These are phyloP conservation scores for Forbesichthys papilliferus DNA, from an alignment of 2,113 vertebrate genomes.

Conservation along the genomic window DNA sequence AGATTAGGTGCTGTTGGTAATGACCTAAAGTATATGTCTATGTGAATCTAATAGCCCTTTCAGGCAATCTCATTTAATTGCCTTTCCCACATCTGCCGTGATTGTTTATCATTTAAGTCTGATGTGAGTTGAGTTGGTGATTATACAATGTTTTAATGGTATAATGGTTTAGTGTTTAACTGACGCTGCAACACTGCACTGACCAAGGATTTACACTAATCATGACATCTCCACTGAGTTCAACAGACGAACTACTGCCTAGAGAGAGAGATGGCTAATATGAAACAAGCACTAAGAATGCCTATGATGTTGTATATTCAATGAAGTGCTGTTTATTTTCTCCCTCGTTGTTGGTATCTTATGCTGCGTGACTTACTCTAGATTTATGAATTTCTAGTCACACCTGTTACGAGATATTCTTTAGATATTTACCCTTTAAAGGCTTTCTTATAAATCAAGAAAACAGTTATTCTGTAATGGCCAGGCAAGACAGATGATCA, in stretches of 20 bases:
- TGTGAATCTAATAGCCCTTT: constrained; percentile 51
- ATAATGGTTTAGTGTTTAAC: constrained; percentile 28
- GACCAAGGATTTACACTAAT: constrained; percentile 46
- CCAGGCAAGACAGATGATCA: not conserved
- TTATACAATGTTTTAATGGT: constrained; percentile 33
- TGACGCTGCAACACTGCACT: constrained; percentile 22
- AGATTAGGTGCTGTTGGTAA: constrained; percentile 36
- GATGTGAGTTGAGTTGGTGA: constrained; percentile 30
- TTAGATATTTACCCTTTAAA: constrained; percentile 1
- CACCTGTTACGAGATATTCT: not conserved
- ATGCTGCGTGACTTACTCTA: not conserved
- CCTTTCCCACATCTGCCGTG: constrained; percentile 34
- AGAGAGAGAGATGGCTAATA: constrained; percentile 27
- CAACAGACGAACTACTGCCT: constrained; percentile 47
- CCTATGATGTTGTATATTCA: constrained; percentile 48
- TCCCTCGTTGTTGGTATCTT: no score
- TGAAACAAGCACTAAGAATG: no score
- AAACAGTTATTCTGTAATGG: not conserved
- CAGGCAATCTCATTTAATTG: constrained; percentile 47
- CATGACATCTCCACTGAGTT: constrained; percentile 31
- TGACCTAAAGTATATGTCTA: constrained; percentile 27
- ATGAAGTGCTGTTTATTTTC: constrained; percentile 48
- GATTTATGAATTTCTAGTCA: constrained; percentile 7
- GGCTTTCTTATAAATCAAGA: not conserved
- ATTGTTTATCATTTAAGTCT: constrained; percentile 46